Evolutionary conservation across 2,888 invertebrate genomes (phyloP).

Genomic region (Pimpla rufipes): DNA sequence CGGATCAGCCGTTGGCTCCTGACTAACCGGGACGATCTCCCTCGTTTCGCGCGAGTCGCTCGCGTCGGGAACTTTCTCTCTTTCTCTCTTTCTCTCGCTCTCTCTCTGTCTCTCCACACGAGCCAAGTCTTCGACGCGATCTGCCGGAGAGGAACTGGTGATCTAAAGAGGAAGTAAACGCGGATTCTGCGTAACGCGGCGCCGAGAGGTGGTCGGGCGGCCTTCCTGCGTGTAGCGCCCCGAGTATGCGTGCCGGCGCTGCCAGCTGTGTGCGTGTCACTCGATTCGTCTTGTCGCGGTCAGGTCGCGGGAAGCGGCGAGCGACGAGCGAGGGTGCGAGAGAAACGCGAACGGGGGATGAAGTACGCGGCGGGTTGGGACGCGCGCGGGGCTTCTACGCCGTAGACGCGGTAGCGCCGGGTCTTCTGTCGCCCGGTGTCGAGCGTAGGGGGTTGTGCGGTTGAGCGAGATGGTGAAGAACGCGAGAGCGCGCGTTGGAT

Average conservation of each 20-base stretch:
- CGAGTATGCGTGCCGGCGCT: background rate
- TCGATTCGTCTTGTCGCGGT: constrained; percentile 54
- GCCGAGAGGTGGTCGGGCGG: constrained; percentile 22
- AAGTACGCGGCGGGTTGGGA: constrained; percentile 21
- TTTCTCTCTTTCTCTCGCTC: no score
- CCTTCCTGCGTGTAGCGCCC: constrained; percentile 16
- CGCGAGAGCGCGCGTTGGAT: constrained; percentile 59
- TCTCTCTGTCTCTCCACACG: constrained; percentile 42
- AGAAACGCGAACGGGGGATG: constrained; percentile 28
- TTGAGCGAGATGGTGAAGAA: constrained; percentile 43
- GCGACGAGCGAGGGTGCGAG: constrained; percentile 39
- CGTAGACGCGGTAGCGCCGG: constrained; percentile 46
- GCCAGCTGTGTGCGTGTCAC: constrained; percentile 40
- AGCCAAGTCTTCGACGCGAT: constrained; percentile 59
- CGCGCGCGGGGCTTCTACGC: constrained; percentile 29
- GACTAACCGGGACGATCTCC: constrained; percentile 11
- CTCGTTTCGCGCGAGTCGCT: background rate
- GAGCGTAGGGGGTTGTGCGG: constrained; percentile 42
- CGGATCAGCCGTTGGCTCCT: constrained; percentile 42
- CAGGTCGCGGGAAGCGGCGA: constrained; percentile 52
- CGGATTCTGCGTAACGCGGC: constrained; percentile 66
- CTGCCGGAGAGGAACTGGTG: constrained; percentile 61
- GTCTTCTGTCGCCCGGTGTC: constrained; percentile 49
- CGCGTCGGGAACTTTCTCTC: constrained; percentile 3
- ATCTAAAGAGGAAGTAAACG: constrained; percentile 65